Conservation (phyloP, 2,113 vertebrate species). For the Zeus faber region DNA sequence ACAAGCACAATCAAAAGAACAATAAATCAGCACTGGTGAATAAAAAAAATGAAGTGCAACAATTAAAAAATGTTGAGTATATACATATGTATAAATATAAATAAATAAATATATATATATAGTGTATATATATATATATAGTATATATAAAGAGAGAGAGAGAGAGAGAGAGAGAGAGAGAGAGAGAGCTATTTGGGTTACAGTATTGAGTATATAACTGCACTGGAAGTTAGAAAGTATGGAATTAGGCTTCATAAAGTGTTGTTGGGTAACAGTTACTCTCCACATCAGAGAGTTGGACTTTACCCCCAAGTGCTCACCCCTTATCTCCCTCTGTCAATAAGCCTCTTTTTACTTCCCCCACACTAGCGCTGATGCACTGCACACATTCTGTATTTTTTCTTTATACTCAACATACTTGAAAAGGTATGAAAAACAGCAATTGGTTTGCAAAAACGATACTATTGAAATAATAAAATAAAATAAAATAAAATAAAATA, state of each 20-base stretch:
- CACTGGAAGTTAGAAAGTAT: conserved; percentile 17
- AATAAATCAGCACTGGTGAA: neutral
- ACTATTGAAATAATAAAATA: neutral
- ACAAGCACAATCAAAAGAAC: neutral
- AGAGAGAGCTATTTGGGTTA: too few relatives aligned
- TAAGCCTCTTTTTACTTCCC: conserved; percentile 51
- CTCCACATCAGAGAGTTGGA: conserved; percentile 51
- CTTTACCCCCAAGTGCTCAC: conserved; percentile 65
- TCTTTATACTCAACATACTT: neutral
- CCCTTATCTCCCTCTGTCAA: conserved; percentile 77
- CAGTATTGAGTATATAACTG: too few relatives aligned
- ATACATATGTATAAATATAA: too few relatives aligned
- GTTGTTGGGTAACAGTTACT: conserved; percentile 18
- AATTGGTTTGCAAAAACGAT: neutral
- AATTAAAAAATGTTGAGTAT: neutral
- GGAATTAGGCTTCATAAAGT: conserved; percentile 36
- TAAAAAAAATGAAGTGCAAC: neutral
- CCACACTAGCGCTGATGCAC: conserved; percentile 4
- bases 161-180: too few relatives aligned
- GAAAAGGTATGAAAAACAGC: neutral
- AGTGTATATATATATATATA: too few relatives aligned
- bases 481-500: neutral
- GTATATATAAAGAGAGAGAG: too few relatives aligned
- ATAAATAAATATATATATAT: too few relatives aligned
- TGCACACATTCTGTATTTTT: neutral